Evolutionary conservation across 2,797 vertebrate species (phyloP).

Genomic region (Sebastes vulpes): DNA sequence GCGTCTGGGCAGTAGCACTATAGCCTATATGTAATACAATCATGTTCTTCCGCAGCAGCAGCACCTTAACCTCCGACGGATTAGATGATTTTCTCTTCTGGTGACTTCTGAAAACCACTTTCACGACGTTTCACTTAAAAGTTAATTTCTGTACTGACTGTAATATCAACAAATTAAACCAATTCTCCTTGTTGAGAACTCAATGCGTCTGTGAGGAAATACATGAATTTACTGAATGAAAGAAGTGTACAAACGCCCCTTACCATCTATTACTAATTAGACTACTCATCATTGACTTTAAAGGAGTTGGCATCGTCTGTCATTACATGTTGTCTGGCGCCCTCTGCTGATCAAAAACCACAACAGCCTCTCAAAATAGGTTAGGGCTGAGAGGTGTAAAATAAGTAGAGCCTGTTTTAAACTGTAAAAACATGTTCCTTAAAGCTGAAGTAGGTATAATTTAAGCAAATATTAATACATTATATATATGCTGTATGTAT

Average conservation of each 20-base stretch:
- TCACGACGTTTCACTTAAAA: background rate
- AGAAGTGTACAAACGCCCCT: background rate
- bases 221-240: background rate
- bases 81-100: too few relatives aligned
- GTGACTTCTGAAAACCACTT: background rate
- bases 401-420: background rate
- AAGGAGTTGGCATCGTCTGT: background rate
- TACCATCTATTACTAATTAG: background rate
- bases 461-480: too few relatives aligned
- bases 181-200: background rate
- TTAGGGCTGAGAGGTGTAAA: too few relatives aligned
- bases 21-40: background rate
- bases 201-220: background rate
- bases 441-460: background rate
- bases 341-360: conserved; percentile 38
- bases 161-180: background rate
- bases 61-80: background rate
- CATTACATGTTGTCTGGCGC: conserved; percentile 33
- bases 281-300: background rate
- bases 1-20: background rate
- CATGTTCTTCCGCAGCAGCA: background rate
- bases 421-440: background rate
- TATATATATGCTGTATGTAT: too few relatives aligned
- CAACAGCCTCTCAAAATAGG: background rate
- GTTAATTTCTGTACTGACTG: background rate